Evolutionary conservation across 2,888 invertebrate genomes (phyloP).

Genomic region (Meliscaeva auricollis): DNA sequence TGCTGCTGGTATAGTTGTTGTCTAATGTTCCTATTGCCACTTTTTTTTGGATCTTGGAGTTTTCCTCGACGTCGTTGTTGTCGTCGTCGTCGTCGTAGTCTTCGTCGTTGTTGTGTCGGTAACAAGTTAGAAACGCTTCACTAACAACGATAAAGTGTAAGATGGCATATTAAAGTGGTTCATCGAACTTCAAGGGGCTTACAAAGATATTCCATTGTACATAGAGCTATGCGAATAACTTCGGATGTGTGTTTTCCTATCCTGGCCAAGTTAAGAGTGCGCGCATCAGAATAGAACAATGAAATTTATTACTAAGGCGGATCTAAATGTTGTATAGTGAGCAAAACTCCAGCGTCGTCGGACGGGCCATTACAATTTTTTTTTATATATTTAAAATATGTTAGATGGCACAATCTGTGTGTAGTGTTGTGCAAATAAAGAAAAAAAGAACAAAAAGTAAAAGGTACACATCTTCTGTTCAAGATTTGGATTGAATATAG

Average conservation of each 20-base stretch:
- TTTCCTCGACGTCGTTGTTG: not conserved
- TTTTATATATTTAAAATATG: constrained; percentile 35
- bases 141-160: constrained; percentile 71
- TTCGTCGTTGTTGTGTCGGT: constrained; percentile 8
- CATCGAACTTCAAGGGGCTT: constrained; percentile 64
- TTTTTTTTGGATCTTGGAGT: constrained; percentile 27
- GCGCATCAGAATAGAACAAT: constrained; percentile 62
- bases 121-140: constrained; percentile 55
- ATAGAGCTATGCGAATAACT: constrained; percentile 13
- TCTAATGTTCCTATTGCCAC: constrained; percentile 36
- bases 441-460: constrained; percentile 12
- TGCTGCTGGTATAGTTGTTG: constrained; percentile 23
- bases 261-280: constrained; percentile 46
- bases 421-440: constrained; percentile 13
- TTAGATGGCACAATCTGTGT: constrained; percentile 50
- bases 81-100: no score
- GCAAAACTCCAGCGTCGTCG: constrained; percentile 4
- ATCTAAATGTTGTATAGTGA: constrained; percentile 27
- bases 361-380: constrained; percentile 28
- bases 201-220: constrained; percentile 50
- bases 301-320: constrained; percentile 62
- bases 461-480: not conserved
- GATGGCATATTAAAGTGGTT: constrained; percentile 69
- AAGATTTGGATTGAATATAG: not conserved
- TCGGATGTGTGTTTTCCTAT: constrained; percentile 34